These are phyloP conservation scores for Muscicapa adusta DNA, from an alignment of 2,113 vertebrate genomes.

Conservation along the genomic window DNA sequence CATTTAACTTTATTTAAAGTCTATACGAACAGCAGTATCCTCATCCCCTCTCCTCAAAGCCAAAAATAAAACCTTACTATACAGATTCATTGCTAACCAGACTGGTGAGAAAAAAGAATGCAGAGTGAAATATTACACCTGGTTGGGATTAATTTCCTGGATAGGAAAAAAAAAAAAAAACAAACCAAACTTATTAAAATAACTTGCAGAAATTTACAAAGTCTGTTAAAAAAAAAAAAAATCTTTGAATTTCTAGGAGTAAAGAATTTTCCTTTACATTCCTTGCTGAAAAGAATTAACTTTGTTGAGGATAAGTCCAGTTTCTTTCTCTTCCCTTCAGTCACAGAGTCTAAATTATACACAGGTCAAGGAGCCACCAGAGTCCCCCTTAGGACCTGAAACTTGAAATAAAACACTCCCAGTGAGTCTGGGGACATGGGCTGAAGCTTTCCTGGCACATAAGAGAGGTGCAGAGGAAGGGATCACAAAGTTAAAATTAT, in stretches of 20 bases:
- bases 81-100: not conserved
- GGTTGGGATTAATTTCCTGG: not conserved
- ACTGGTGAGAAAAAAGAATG: fast-evolving
- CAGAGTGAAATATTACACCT: not conserved
- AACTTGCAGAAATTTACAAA: not conserved
- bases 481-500: not conserved
- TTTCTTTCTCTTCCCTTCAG: not conserved
- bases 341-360: not conserved
- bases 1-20: not conserved
- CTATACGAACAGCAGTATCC: not conserved
- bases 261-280: not conserved
- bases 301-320: not conserved
- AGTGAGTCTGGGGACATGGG: not conserved
- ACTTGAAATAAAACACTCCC: not conserved
- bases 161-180: not conserved
- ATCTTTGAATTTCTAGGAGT: not conserved
- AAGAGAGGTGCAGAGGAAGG: not conserved
- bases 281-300: not conserved
- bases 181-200: not conserved
- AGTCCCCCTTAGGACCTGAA: not conserved
- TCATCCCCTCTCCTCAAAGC: not conserved
- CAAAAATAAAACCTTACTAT: not conserved
- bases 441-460: not conserved
- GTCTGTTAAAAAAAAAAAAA: not conserved
- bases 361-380: not conserved